Conservation (phyloP, 2,797 vertebrate genomes). For the Ceryle rudis region DNA sequence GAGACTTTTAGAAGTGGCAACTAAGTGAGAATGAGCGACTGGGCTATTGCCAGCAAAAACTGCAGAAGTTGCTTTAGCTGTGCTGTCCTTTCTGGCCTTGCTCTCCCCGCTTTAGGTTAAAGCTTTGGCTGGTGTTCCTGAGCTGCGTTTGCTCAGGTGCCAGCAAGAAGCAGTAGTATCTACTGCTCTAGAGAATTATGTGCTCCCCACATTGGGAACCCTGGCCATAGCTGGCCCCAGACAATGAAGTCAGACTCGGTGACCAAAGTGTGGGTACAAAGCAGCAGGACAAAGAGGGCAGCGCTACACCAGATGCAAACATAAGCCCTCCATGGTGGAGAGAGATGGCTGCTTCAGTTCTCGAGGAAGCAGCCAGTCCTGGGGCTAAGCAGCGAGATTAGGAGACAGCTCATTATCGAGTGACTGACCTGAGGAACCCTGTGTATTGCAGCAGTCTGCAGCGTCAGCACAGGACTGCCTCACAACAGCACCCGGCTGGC, state of each 20-base stretch:
- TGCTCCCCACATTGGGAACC: not conserved
- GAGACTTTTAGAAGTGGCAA: not conserved
- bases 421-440: not conserved
- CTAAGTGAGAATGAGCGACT: not conserved
- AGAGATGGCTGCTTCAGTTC: not conserved
- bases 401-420: not conserved
- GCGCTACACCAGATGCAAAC: rapidly evolving
- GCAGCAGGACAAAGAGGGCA: not conserved
- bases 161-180: rapidly evolving
- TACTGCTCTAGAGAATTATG: rapidly evolving
- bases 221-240: not conserved
- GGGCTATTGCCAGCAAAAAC: rapidly evolving
- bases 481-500: rapidly evolving
- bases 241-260: not conserved
- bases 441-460: not conserved
- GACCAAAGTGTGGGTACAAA: not conserved
- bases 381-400: not conserved
- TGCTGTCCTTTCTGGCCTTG: rapidly evolving
- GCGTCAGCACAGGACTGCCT: not conserved
- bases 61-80: not conserved
- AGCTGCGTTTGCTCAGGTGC: not conserved
- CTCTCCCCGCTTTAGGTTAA: rapidly evolving
- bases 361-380: not conserved
- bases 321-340: rapidly evolving
- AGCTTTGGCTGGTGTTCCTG: not conserved